Percentiles rank a stretch among this genome's conserved stretches.
These are phyloP conservation scores for Callitettix versicolor DNA, from an alignment of 1,140 invertebrate species.

Conservation along the genomic window DNA sequence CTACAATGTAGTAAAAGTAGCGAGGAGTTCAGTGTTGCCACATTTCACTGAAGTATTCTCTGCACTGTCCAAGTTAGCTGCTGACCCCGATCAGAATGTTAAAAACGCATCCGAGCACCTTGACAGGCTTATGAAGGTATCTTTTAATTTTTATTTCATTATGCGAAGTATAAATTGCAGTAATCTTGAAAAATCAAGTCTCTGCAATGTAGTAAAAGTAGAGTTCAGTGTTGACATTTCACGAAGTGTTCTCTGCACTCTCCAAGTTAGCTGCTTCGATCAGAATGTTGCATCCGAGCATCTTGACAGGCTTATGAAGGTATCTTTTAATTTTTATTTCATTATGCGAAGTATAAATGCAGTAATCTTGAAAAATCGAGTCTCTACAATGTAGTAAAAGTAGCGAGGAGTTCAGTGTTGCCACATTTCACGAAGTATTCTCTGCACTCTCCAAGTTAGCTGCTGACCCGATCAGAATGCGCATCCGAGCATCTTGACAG, in stretches of 20 bases:
- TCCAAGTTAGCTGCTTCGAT: slow-evolving; percentile 87
- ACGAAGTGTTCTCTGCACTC: slow-evolving; percentile 86
- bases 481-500: slow-evolving; percentile 89
- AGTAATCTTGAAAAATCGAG: too few species aligned
- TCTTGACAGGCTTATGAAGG: slow-evolving; percentile 87
- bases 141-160: too few species aligned
- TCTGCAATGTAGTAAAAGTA: slow-evolving; percentile 98
- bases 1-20: slow-evolving; percentile 97
- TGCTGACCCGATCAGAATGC: slow-evolving; percentile 86
- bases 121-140: slow-evolving; percentile 89
- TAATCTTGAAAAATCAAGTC: too few species aligned
- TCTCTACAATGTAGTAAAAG: slow-evolving; percentile 95
- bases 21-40: slow-evolving; percentile 69
- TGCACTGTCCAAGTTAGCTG: slow-evolving; percentile 79
- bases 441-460: slow-evolving; percentile 85
- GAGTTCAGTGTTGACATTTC: slow-evolving; percentile 75
- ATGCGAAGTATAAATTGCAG: too few species aligned
- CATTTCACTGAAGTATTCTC: slow-evolving; percentile 92
- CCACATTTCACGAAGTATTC: slow-evolving; percentile 91
- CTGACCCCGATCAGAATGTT: slow-evolving; percentile 90
- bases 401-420: slow-evolving; percentile 75
- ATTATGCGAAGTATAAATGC: too few species aligned
- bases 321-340: too few species aligned
- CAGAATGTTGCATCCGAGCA: slow-evolving; percentile 89
- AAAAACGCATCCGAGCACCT: slow-evolving; percentile 91